Conservation (phyloP, 2,113 vertebrate species). For the Lethenteron reissneri region DNA sequence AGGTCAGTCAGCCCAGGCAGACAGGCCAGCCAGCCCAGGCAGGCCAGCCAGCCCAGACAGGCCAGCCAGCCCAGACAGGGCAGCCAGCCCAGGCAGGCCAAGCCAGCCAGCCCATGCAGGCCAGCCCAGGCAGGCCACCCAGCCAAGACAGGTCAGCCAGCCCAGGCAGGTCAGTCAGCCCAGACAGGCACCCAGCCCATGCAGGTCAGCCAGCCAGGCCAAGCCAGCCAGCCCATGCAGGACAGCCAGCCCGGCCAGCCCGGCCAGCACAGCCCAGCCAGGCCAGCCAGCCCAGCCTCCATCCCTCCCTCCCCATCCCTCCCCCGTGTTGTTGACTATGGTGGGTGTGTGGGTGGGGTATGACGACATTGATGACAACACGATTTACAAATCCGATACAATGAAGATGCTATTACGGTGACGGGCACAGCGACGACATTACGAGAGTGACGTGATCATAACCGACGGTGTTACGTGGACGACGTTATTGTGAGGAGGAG, state of each 20-base stretch:
- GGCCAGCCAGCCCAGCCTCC: background rate
- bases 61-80: background rate
- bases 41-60: background rate
- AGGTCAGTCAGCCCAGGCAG: conserved; percentile 6
- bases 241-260: too few species aligned
- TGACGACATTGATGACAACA: too few species aligned
- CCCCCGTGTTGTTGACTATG: conserved; percentile 9
- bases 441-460: too few species aligned
- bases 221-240: background rate
- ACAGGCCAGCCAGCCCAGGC: background rate
- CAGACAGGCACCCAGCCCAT: conserved; percentile 23
- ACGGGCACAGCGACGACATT: too few species aligned
- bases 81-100: background rate
- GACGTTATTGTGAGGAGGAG: too few species aligned
- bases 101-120: too few species aligned
- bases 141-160: conserved; percentile 25
- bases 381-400: too few species aligned
- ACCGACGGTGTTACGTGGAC: too few species aligned
- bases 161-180: conserved; percentile 17
- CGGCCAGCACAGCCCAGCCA: background rate
- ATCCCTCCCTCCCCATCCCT: background rate
- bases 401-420: too few species aligned
- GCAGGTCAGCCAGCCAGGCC: conserved; percentile 8
- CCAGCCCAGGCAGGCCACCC: conserved; percentile 10
- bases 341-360: background rate